These are phyloP conservation scores for Tinamus guttatus DNA, from an alignment of 2,113 vertebrate species.

Conservation along the genomic window DNA sequence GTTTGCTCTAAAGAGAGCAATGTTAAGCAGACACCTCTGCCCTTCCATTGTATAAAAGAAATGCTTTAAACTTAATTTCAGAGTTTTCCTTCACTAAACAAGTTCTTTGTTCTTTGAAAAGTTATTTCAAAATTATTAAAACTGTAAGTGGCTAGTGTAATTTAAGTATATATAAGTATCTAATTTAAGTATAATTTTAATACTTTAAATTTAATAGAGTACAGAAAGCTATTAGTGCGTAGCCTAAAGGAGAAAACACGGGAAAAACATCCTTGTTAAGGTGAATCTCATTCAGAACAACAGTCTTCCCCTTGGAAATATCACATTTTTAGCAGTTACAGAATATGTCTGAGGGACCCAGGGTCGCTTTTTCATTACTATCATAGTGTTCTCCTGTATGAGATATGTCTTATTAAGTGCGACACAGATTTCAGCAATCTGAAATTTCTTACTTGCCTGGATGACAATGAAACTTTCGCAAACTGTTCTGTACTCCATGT, in stretches of 20 bases:
- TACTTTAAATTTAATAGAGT: too few species aligned
- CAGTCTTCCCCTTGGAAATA: not conserved
- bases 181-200: too few species aligned
- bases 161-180: too few species aligned
- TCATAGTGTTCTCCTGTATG: not conserved
- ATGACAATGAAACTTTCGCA: not conserved
- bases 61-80: not conserved
- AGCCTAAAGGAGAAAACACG: not conserved
- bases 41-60: not conserved
- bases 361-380: not conserved
- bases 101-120: too few species aligned
- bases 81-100: not conserved
- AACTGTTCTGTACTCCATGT: not conserved
- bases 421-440: not conserved
- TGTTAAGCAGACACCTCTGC: not conserved
- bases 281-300: not conserved
- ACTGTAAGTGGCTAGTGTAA: not conserved
- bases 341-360: not conserved
- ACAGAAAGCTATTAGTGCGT: not conserved
- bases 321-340: not conserved
- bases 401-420: not conserved
- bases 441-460: not conserved
- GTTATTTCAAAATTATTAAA: not conserved
- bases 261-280: not conserved
- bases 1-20: not conserved